Base-by-base conservation (phyloP, 1,140 invertebrate species). In the Lerema accius region DNA sequence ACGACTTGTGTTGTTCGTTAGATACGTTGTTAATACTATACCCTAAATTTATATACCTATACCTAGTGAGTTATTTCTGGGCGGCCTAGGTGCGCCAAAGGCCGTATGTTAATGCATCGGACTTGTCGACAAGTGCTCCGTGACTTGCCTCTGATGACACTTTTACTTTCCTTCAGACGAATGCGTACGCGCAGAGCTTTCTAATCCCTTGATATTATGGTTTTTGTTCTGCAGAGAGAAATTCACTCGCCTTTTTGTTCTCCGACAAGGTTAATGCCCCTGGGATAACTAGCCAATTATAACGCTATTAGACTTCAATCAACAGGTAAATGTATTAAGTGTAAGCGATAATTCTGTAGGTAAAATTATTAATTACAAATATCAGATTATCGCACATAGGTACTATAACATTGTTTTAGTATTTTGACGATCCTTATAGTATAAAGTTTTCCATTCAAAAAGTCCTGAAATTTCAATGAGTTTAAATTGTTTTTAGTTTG, bases 101-200 rank as follows among this genome's bases (percentile, higher is more conserved):
- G 59, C 59, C 48, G 26, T 62, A 62, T 62, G 59, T 43, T 51
- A 62, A 62, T 62, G 16, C 37, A 26, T 40, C 7, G 7, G 17
- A 32, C 19, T 23, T 40, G 62, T 60, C 67, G 73, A 78, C 68
- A 77, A 71, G 67, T 75, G 65, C 63, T 43, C 56, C 49, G 60
- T 63, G 58, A 67, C 64, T 51, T 59, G 65, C 55, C 66, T 66
- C 51, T 48, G 48, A 51, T 50, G 28, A 72, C 51, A 75, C 79
- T 82, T 73, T 82, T 74, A 80, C 79, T 80, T 76, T 80, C 63
- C 32, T 50, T 49, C 35, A 64, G 10, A 58, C 23, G 9, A 32
- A 26, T 35, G 26, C 32, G 50, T 55, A 55, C 39, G 50, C 50
- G 37, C 11, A 13, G 7, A 23, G 50, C 37, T 55, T 55, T 55